Conservation (phyloP, 2,113 vertebrate genomes). For the Mionectes macconnelli region DNA sequence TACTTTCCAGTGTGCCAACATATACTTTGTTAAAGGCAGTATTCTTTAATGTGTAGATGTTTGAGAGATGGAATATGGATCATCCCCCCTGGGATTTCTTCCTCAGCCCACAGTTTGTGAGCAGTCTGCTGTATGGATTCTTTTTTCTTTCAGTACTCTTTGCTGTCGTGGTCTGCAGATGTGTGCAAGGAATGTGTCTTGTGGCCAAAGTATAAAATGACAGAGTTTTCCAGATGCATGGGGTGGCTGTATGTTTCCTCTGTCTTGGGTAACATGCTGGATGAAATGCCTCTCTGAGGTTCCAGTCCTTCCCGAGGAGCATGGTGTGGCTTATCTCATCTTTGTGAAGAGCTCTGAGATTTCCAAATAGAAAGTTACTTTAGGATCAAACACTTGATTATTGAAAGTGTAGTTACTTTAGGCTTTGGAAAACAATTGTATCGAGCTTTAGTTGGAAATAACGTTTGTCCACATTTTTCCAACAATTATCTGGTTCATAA, state of each 20-base stretch:
- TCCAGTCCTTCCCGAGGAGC: background rate
- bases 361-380: background rate
- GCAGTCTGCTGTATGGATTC: background rate
- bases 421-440: background rate
- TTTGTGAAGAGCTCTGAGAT: background rate
- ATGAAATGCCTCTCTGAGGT: background rate
- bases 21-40: background rate
- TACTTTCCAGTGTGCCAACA: background rate
- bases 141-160: background rate
- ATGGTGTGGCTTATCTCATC: background rate
- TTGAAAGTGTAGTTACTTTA: background rate
- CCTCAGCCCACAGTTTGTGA: background rate
- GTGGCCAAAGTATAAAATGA: background rate
- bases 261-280: background rate
- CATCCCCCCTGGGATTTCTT: background rate
- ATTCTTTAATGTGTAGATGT: background rate
- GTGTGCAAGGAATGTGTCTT: background rate
- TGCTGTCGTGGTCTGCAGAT: background rate
- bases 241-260: background rate
- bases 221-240: background rate
- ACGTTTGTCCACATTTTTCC: slow-evolving; percentile 37
- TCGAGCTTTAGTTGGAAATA: background rate
- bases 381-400: background rate
- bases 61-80: background rate
- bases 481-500: slow-evolving; percentile 50